Conservation (phyloP, 2,888 invertebrate genomes). For the Idaea biselata region DNA sequence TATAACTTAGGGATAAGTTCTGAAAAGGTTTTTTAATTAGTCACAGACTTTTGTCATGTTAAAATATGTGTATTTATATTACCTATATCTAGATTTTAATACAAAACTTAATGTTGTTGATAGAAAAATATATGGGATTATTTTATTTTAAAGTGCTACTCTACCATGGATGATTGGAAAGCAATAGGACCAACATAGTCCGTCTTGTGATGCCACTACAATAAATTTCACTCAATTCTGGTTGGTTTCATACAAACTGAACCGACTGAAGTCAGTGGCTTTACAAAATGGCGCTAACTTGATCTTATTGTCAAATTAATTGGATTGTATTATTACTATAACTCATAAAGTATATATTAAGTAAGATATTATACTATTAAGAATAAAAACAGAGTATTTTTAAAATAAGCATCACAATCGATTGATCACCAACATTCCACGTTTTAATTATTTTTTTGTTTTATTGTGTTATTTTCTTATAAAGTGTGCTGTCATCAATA, state of each 20-base stretch:
- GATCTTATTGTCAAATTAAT: neutral
- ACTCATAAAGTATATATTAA: constrained; percentile 15
- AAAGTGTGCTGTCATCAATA: constrained; percentile 8
- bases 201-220: neutral
- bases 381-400: constrained; percentile 45
- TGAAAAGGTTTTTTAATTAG: neutral
- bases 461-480: constrained; percentile 1
- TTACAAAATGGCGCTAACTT: constrained; percentile 38
- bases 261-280: neutral
- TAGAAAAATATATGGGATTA: constrained; percentile 1
- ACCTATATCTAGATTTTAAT: neutral
- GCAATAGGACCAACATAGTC: neutral
- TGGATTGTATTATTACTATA: constrained; percentile 17
- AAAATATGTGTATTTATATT: neutral
- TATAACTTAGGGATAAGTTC: neutral
- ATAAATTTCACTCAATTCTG: neutral
- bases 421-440: constrained; percentile 27
- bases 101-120: constrained; percentile 11
- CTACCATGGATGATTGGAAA: constrained; percentile 4
- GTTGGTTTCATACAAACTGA: neutral
- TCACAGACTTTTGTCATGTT: neutral
- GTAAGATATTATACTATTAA: constrained; percentile 27
- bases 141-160: constrained; percentile 24
- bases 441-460: constrained; percentile 15
- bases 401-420: constrained; percentile 49